phyloP scores from a whole-genome alignment of 2,113 vertebrate genomes.

The Heptranchias perlo region DNA sequence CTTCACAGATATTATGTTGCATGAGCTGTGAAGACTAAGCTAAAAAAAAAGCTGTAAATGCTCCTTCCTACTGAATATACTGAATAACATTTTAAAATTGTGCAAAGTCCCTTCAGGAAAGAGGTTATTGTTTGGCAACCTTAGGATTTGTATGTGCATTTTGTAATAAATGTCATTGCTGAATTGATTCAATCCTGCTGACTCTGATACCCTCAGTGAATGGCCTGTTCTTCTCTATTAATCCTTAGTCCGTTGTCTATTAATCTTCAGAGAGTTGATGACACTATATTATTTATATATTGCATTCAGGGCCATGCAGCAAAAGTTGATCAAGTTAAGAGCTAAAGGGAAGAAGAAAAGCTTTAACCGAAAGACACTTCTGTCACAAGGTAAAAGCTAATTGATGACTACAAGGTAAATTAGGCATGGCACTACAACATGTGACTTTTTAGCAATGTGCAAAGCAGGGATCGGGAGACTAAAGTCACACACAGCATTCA shows the following conservation, averaged over 20 bases:
- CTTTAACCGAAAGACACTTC: background rate
- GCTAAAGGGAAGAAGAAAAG: background rate
- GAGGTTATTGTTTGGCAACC: background rate
- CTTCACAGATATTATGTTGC: background rate
- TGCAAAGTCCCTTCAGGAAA: background rate
- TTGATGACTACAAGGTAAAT: background rate
- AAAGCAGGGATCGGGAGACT: background rate
- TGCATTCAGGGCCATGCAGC: background rate
- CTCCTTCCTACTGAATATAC: background rate
- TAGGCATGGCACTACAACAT: background rate
- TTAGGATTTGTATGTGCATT: background rate
- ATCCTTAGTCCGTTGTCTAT: background rate
- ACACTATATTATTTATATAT: background rate
- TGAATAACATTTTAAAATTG: conserved; percentile 1
- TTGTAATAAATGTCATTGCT: background rate
- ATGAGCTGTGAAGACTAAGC: background rate
- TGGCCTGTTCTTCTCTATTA: background rate
- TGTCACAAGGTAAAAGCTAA: background rate
- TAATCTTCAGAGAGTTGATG: background rate
- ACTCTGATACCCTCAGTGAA: background rate
- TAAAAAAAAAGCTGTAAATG: background rate
- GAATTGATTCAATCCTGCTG: background rate
- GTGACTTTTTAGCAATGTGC: background rate
- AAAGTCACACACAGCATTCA: background rate
- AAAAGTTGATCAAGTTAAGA: background rate